Evolutionary conservation across 2,797 vertebrate genomes (phyloP), one percentile per base, ranked within the genome.

Genomic region (Sebastiscus albofasciatus): DNA sequence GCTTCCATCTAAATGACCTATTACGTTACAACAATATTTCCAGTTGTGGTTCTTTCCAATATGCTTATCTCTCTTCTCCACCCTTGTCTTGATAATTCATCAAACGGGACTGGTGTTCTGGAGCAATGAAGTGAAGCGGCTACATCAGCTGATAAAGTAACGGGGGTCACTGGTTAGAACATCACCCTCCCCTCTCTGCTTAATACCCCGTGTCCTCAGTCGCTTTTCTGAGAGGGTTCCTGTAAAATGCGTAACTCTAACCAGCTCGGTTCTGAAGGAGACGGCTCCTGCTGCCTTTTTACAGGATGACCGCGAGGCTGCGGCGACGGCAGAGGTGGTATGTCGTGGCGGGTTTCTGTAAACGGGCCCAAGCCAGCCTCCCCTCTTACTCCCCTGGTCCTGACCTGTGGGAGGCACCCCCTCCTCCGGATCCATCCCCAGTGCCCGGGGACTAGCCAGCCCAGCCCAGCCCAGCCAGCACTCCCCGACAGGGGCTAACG

Each of bases 401-500:
- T 98, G 97, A 99, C 98, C 97, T 96, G 96, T 95, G 94, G 93
- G 97, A 97, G 95, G 94, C 96, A 95, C 96, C 96, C 96, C 97
- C 89, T 82, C 83, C 83, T 90, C 84, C 80, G 67, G 93, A 93
- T 89, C 92, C 84, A 82, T 84, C 80, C 75, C 87, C 76, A 92
- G 80, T 95, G 96, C 96, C 95, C 95, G 96, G 95, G 96, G 96
- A 97, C 90, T 89, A 82, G 91, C 90, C 87, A 73, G 79, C 92
- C 82, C 81, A 69, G 77, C 81, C 79, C 67, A 22, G 84, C 91
- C 89, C 86, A 87, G 76, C 79, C 90, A 76, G 85, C n/a, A 74
- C 94, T 95, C 94, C 98, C 97, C 95, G 96, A 95, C 96, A 97
- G 97, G 90, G 97, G 98, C 97, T 99, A 97, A 97, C 97, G 94